These are phyloP conservation scores for Corythornis madagascariensis DNA, from an alignment of 2,113 vertebrate species.

Conservation along the genomic window DNA sequence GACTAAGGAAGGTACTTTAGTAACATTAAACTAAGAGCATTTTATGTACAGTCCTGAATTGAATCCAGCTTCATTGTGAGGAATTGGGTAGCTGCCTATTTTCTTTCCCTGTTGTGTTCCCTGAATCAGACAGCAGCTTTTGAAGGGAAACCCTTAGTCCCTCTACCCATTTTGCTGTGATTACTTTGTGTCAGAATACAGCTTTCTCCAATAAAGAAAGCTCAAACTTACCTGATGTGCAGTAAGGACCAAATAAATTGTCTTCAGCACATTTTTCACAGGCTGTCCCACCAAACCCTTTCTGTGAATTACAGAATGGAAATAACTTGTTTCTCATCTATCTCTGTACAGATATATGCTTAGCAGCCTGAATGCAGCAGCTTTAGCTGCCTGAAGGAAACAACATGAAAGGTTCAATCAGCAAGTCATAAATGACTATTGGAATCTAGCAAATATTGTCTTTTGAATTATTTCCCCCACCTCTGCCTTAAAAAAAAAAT, in stretches of 20 bases:
- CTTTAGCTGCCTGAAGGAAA: not conserved
- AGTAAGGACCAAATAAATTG: slow-evolving; percentile 82
- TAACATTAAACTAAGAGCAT: not conserved
- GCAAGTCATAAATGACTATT: not conserved
- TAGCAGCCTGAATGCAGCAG: not conserved
- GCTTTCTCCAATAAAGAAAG: not conserved
- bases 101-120: not conserved
- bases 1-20: not conserved
- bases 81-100: not conserved
- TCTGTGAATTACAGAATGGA: slow-evolving; percentile 69
- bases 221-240: slow-evolving; percentile 79
- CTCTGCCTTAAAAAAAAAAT: not conserved
- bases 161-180: not conserved
- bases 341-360: not conserved
- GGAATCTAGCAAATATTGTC: not conserved
- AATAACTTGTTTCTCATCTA: not conserved
- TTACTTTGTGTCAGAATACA: not conserved
- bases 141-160: not conserved
- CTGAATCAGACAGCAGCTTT: not conserved
- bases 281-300: slow-evolving; percentile 85
- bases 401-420: not conserved
- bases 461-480: not conserved
- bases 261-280: slow-evolving; percentile 86
- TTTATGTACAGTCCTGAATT: not conserved
- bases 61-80: not conserved